phyloP scores from a whole-genome alignment of 2,113 vertebrate species.

The Microcebus griseorufus region DNA sequence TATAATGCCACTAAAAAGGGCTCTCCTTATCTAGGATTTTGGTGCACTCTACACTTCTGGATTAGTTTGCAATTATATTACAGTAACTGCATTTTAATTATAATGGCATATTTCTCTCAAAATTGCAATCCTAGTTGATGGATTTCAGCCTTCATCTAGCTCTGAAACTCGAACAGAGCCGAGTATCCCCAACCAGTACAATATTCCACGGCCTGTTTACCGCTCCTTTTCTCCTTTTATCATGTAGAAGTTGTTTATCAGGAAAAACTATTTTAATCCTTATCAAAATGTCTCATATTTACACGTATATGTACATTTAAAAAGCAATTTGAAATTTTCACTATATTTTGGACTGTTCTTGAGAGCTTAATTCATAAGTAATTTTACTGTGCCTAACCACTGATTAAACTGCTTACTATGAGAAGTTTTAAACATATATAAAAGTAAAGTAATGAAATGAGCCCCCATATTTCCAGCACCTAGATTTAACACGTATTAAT shows the following conservation, averaged over 20 bases:
- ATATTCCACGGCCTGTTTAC: neutral
- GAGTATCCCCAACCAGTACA: neutral
- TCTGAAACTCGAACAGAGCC: neutral
- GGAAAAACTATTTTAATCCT: slow-evolving; percentile 34
- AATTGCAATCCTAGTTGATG: neutral
- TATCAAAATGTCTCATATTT: slow-evolving; percentile 28
- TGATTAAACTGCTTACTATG: neutral
- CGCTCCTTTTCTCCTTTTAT: neutral
- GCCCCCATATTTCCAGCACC: neutral
- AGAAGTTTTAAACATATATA: neutral
- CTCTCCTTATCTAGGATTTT: neutral
- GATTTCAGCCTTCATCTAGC: neutral
- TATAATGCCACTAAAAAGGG: neutral
- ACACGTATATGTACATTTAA: neutral
- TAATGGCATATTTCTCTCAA: neutral
- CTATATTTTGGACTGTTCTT: neutral
- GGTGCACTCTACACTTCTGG: neutral
- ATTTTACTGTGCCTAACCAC: neutral
- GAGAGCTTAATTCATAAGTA: neutral
- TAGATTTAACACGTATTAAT: neutral
- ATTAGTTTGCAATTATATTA: neutral
- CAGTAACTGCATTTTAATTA: neutral
- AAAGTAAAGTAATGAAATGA: neutral
- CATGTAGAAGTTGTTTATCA: neutral
- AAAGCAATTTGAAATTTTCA: slow-evolving; percentile 41